Evolutionary conservation across 2,888 invertebrate species (phyloP).

Genomic region (Spisula solida): DNA sequence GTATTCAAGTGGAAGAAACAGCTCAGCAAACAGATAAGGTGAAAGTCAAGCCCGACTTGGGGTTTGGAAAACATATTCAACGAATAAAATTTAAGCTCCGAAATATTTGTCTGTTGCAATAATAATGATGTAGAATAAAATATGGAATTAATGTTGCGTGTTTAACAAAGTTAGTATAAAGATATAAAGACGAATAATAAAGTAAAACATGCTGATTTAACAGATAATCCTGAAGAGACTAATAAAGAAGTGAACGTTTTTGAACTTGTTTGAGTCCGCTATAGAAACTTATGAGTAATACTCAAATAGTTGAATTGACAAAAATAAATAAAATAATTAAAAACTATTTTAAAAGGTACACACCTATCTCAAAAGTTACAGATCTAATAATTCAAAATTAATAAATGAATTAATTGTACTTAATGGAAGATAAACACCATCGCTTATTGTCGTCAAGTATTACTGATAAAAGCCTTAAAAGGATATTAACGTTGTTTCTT

Average conservation of each 20-base stretch:
- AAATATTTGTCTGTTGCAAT: background rate
- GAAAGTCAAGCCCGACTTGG: background rate
- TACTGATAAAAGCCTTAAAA: background rate
- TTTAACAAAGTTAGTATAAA: background rate
- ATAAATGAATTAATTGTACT: too few species aligned
- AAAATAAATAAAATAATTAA: too few species aligned
- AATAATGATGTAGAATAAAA: background rate
- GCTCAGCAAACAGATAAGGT: background rate
- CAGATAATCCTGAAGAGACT: too few species aligned
- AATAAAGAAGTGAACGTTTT: too few species aligned
- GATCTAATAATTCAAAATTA: too few species aligned
- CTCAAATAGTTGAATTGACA: too few species aligned
- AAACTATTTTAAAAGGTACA: too few species aligned
- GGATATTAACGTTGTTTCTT: background rate
- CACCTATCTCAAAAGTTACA: too few species aligned
- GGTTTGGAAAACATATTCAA: background rate
- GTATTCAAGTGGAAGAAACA: background rate
- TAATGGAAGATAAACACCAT: too few species aligned
- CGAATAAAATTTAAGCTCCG: background rate
- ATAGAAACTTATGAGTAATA: too few species aligned
- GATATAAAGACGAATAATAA: background rate
- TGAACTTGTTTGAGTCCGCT: too few species aligned
- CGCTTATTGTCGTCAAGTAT: too few species aligned
- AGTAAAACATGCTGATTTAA: background rate
- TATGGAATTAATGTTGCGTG: background rate